Percentiles rank a stretch among this genome's conserved stretches.
phyloP scores from a whole-genome alignment of 2,888 invertebrate species.

The Heliconius ethilla region DNA sequence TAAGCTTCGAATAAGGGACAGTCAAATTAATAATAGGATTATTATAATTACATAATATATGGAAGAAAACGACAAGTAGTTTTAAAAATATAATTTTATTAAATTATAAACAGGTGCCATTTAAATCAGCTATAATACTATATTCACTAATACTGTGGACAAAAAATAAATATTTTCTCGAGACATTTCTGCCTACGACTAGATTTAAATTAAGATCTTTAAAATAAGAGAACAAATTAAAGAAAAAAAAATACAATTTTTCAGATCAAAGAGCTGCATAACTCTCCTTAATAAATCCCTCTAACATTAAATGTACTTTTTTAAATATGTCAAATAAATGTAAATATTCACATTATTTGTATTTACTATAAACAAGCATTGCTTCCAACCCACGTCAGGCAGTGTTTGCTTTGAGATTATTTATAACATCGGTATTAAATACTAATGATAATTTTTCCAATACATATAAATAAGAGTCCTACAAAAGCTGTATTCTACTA shows the following conservation, averaged over 20 bases:
- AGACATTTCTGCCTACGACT: conserved; percentile 53
- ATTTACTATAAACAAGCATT: conserved; percentile 4
- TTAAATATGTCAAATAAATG: background rate
- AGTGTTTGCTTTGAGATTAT: conserved; percentile 19
- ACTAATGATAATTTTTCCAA: conserved; percentile 15
- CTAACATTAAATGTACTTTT: background rate
- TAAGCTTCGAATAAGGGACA: no score
- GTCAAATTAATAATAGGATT: no score
- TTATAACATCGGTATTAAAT: background rate
- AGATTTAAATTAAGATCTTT: conserved; percentile 46
- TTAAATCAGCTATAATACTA: conserved; percentile 13
- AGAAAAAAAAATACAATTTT: no score
- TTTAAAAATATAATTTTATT: conserved; percentile 34
- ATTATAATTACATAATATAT: background rate
- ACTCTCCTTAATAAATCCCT: no score
- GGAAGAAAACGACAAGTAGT: background rate
- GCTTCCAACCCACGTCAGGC: background rate
- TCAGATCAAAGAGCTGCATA: no score
- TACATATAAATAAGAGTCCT: conserved; percentile 7
- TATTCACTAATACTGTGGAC: conserved; percentile 16
- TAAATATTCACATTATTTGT: background rate
- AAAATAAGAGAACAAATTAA: conserved; percentile 15
- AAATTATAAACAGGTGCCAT: conserved; percentile 23
- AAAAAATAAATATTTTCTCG: conserved; percentile 33
- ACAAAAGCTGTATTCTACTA: conserved; percentile 16